Percentiles rank a stretch among this genome's conserved stretches.
Conservation (phyloP, 2,797 vertebrate species). For the Brachymystax lenok region DNA sequence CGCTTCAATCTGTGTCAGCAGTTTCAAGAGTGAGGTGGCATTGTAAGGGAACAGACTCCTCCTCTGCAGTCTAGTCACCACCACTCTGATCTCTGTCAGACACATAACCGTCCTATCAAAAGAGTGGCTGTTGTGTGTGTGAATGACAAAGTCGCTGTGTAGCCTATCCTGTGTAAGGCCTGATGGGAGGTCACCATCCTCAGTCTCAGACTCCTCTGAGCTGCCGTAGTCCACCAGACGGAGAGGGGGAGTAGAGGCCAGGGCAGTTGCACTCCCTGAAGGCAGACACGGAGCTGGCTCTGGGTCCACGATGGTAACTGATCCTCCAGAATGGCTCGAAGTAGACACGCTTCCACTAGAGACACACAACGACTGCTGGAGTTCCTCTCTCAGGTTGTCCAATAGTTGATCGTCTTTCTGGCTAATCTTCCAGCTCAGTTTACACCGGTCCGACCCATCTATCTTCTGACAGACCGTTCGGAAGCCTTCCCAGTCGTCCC, state of each 20-base stretch:
- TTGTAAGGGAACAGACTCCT: slow-evolving; percentile 93
- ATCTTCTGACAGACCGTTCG: slow-evolving; percentile 62
- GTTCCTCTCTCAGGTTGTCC: neutral
- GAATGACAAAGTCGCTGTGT: neutral
- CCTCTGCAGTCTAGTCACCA: slow-evolving; percentile 80
- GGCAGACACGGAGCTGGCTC: neutral
- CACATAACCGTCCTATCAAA: slow-evolving; percentile 68
- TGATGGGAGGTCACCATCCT: slow-evolving; percentile 46
- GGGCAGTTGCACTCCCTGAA: neutral
- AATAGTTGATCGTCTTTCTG: neutral
- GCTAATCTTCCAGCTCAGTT: neutral
- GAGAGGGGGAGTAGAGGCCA: slow-evolving; percentile 8
- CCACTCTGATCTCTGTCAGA: slow-evolving; percentile 77
- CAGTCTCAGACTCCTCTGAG: slow-evolving; percentile 85
- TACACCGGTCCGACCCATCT: slow-evolving; percentile 12
- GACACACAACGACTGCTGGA: neutral
- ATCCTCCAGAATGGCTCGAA: neutral
- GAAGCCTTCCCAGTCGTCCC: slow-evolving; percentile 77
- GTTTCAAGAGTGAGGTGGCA: slow-evolving; percentile 83
- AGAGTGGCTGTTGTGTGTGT: slow-evolving; percentile 7
- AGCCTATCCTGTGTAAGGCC: neutral
- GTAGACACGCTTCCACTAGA: neutral
- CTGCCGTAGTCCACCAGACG: slow-evolving; percentile 86
- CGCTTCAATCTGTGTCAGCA: slow-evolving; percentile 78
- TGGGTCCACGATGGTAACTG: neutral